These are phyloP conservation scores for Epinotia demarniana DNA, from an alignment of 2,888 invertebrate species.

Conservation along the genomic window DNA sequence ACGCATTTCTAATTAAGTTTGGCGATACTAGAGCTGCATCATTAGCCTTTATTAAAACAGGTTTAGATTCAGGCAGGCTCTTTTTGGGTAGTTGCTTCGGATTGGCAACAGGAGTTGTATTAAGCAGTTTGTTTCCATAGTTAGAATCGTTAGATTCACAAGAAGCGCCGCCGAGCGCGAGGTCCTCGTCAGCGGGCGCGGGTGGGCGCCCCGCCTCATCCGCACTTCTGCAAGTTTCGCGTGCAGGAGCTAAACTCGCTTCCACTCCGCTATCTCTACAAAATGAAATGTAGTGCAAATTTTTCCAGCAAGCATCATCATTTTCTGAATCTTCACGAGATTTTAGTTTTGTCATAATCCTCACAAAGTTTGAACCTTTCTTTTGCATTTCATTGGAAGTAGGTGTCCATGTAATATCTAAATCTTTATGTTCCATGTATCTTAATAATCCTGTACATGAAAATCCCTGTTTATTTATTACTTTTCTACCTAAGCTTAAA, in stretches of 20 bases:
- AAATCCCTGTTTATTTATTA: constrained; percentile 63
- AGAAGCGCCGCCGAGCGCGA: not conserved
- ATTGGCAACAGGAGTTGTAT: constrained; percentile 71
- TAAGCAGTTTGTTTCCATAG: constrained; percentile 56
- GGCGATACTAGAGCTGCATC: not conserved
- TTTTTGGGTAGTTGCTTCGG: constrained; percentile 75
- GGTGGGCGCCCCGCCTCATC: constrained; percentile 1
- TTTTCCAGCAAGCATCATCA: constrained; percentile 57
- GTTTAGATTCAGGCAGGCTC: constrained; percentile 29
- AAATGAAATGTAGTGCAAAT: constrained; percentile 43
- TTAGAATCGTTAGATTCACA: constrained; percentile 31
- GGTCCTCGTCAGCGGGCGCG: not conserved
- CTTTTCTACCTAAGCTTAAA: constrained; percentile 73
- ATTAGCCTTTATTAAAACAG: constrained; percentile 42
- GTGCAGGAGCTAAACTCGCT: not conserved
- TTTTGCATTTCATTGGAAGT: constrained; percentile 48
- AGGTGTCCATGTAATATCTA: constrained; percentile 66
- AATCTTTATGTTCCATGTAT: constrained; percentile 70
- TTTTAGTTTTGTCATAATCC: constrained; percentile 63
- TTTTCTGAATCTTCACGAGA: constrained; percentile 46
- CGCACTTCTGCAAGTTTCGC: not conserved
- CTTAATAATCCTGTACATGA: constrained; percentile 68
- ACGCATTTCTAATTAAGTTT: not conserved
- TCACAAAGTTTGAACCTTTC: constrained; percentile 58
- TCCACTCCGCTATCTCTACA: not conserved